A percentile compares a stretch with the other conserved stretches of the same genome.
Conservation (phyloP, 2,888 invertebrate genomes). For the Athripsodes cinereus region DNA sequence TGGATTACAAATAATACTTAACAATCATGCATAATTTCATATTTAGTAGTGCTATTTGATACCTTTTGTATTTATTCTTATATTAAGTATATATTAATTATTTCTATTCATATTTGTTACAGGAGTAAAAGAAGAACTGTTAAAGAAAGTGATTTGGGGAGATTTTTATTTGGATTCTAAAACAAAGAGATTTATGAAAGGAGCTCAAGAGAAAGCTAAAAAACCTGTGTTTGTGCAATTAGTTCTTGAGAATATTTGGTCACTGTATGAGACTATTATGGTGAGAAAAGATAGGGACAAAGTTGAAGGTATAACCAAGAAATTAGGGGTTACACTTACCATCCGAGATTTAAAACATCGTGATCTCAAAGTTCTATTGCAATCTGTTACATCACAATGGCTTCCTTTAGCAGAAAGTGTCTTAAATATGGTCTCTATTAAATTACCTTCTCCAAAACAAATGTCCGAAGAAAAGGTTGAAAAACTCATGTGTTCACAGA, state of each 20-base stretch:
- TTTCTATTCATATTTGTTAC: slow-evolving; percentile 27
- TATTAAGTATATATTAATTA: too few relatives aligned
- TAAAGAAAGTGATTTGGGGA: slow-evolving; percentile 86
- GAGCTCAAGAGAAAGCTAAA: slow-evolving; percentile 88
- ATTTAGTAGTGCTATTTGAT: too few relatives aligned
- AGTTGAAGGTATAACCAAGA: slow-evolving; percentile 62
- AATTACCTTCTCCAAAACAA: slow-evolving; percentile 76
- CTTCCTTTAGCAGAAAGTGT: slow-evolving; percentile 77
- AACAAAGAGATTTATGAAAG: slow-evolving; percentile 74
- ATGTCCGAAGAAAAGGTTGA: slow-evolving; percentile 73
- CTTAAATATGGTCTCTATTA: slow-evolving; percentile 72
- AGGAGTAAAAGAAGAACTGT: slow-evolving; percentile 64
- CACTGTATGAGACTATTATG: slow-evolving; percentile 78
- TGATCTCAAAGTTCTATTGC: slow-evolving; percentile 72
- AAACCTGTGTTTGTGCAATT: slow-evolving; percentile 90
- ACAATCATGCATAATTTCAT: too few relatives aligned
- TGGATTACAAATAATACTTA: too few relatives aligned
- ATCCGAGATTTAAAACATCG: slow-evolving; percentile 71
- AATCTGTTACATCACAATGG: slow-evolving; percentile 84
- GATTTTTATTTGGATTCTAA: slow-evolving; percentile 86
- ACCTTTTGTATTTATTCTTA: too few relatives aligned
- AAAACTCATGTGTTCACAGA: slow-evolving; percentile 71
- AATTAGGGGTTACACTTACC: slow-evolving; percentile 69
- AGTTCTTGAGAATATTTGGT: slow-evolving; percentile 86
- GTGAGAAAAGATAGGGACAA: slow-evolving; percentile 71